phyloP scores from a whole-genome alignment of 2,113 vertebrate species.

The Pyxicephalus adspersus region DNA sequence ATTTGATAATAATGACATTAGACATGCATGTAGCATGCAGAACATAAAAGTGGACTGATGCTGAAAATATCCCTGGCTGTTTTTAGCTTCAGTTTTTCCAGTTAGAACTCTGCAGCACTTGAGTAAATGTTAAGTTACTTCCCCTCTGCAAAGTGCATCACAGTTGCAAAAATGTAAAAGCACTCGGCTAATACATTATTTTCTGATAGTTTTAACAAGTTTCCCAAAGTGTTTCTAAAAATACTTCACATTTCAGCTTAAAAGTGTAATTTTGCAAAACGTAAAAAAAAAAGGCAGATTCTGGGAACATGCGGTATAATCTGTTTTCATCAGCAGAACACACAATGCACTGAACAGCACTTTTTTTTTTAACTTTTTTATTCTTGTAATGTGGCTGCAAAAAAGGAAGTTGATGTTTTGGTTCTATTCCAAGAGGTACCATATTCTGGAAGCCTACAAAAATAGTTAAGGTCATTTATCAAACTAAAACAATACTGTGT shows the following conservation, averaged over 20 bases:
- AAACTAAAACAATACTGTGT: neutral
- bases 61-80: neutral
- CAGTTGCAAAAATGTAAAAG: constrained; percentile 46
- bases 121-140: constrained; percentile 23
- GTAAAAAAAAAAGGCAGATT: constrained; percentile 12
- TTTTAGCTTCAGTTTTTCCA: neutral
- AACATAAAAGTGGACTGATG: neutral
- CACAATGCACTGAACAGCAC: constrained; percentile 1
- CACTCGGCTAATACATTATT: constrained; percentile 36
- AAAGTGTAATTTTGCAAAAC: constrained; percentile 20
- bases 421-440: neutral
- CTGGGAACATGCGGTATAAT: constrained; percentile 16
- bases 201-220: constrained; percentile 31
- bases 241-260: constrained; percentile 18
- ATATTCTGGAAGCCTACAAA: neutral
- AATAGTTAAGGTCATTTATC: constrained; percentile 1
- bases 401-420: neutral
- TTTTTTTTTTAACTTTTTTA: neutral
- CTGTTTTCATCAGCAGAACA: constrained; percentile 23
- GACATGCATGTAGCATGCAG: too few species aligned
- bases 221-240: constrained; percentile 30
- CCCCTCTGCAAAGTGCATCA: constrained; percentile 4
- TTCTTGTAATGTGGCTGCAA: neutral
- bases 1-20: too few species aligned
- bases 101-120: constrained; percentile 16